Conservation (phyloP, 2,113 vertebrate genomes). For the Tylochromis polylepis region DNA sequence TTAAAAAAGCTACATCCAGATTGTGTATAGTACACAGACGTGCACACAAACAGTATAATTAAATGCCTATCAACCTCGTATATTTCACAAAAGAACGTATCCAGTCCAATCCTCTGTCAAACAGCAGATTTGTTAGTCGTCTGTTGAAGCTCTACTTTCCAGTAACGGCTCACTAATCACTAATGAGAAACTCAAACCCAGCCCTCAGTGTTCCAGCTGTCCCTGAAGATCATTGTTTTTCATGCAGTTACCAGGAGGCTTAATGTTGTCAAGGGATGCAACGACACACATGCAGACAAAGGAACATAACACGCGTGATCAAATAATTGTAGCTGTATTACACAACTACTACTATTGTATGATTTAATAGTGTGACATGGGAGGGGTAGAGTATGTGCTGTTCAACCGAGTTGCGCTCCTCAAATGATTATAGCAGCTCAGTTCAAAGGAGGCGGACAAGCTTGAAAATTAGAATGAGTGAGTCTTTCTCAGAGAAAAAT, state of each 20-base stretch:
- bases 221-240: constrained; percentile 61
- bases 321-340: background rate
- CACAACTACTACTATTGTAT: background rate
- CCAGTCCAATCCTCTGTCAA: background rate
- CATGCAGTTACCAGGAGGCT: constrained; percentile 40
- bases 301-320: background rate
- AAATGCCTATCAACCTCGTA: background rate
- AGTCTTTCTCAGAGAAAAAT: background rate
- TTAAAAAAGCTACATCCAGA: background rate
- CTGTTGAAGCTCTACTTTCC: background rate
- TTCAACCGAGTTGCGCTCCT: background rate
- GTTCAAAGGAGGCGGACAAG: background rate
- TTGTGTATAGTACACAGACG: background rate
- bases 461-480: constrained; percentile 34
- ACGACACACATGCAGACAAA: background rate
- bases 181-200: constrained; percentile 8
- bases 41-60: background rate
- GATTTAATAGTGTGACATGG: background rate
- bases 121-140: background rate
- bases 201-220: background rate
- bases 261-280: constrained; percentile 47
- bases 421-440: constrained; percentile 1
- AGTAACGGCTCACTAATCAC: background rate
- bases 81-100: background rate
- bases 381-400: background rate